These are phyloP conservation scores for Fregata magnificens DNA, from an alignment of 2,113 vertebrate genomes.

Conservation along the genomic window DNA sequence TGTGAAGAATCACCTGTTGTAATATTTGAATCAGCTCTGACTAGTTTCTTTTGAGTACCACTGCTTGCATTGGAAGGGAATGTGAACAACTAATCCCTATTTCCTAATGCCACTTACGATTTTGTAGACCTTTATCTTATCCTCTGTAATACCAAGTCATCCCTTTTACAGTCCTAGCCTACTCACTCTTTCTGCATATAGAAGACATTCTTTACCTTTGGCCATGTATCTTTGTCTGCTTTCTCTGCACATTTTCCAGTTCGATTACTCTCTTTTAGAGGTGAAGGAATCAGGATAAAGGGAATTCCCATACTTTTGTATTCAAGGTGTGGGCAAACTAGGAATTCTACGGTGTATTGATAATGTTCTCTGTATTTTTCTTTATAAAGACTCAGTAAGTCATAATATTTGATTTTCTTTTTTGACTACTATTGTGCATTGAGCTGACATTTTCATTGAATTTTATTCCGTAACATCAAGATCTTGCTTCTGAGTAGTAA, in stretches of 20 bases:
- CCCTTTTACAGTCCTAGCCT: not conserved
- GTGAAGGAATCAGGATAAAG: not conserved
- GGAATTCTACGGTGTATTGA: not conserved
- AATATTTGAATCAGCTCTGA: not conserved
- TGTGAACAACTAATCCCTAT: not conserved
- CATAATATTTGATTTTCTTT: not conserved
- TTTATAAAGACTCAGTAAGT: not conserved
- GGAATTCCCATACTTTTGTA: not conserved
- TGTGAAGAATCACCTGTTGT: accelerated
- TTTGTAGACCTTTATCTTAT: not conserved
- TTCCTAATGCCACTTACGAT: not conserved
- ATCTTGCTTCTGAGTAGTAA: not conserved
- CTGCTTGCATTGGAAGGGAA: not conserved
- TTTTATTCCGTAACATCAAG: not conserved
- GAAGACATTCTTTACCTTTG: not conserved
- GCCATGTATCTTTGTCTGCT: not conserved
- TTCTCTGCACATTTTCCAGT: not conserved
- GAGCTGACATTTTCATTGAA: not conserved
- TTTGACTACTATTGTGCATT: not conserved
- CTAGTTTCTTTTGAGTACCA: not conserved
- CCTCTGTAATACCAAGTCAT: not conserved
- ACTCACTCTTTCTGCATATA: not conserved
- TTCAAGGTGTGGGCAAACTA: not conserved
- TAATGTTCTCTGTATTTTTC: not conserved
- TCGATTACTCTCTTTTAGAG: not conserved